Conservation (phyloP, 2,113 vertebrate species). For the Cavia aperea region DNA sequence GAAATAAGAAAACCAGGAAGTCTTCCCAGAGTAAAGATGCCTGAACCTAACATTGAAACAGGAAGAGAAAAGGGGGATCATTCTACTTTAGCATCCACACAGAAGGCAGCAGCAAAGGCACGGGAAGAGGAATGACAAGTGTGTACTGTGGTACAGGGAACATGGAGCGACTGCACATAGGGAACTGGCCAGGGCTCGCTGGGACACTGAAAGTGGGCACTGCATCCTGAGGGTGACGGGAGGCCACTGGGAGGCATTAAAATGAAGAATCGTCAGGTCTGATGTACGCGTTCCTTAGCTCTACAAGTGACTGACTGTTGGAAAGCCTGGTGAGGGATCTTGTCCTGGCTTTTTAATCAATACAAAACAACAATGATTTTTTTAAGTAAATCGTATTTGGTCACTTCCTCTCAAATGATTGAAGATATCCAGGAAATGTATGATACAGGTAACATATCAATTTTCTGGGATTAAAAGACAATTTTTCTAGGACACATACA, state of each 20-base stretch:
- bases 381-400: not conserved
- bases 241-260: not conserved
- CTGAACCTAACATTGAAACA: not conserved
- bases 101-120: not conserved
- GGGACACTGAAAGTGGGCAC: not conserved
- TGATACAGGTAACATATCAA: not conserved
- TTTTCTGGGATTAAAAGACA: conserved; percentile 9
- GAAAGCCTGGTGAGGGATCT: not conserved
- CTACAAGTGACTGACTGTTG: not conserved
- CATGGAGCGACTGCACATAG: not conserved
- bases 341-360: not conserved
- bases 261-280: not conserved
- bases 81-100: not conserved
- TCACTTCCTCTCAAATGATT: not conserved
- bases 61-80: not conserved
- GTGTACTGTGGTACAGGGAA: not conserved
- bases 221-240: not conserved
- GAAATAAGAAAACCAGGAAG: not conserved
- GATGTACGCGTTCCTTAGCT: not conserved
- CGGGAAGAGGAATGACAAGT: not conserved
- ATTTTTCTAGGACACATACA: not conserved
- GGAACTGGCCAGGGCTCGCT: not conserved
- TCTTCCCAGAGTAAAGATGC: not conserved
- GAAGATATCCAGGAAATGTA: not conserved
- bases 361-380: not conserved